phyloP scores from a whole-genome alignment of 2,113 vertebrate genomes.

The Neoarius graeffei region DNA sequence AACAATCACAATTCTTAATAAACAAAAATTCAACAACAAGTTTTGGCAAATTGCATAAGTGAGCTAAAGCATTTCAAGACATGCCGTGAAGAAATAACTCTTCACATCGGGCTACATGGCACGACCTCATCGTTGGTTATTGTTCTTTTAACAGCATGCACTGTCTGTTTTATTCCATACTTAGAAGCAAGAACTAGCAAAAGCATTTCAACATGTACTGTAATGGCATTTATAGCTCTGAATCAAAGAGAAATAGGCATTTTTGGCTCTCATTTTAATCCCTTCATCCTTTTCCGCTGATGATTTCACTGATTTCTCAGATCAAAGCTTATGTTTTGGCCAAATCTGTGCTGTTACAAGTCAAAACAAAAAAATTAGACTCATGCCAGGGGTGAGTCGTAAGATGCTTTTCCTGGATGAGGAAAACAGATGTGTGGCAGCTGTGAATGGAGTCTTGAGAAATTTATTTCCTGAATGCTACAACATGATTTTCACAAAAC shows the following conservation, averaged over 20 bases:
- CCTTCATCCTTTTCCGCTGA: conserved; percentile 1
- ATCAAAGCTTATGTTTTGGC: conserved; percentile 18
- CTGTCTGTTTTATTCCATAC: background rate
- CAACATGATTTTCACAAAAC: background rate
- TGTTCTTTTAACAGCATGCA: background rate
- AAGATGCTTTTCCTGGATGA: conserved; percentile 33
- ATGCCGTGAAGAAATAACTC: background rate
- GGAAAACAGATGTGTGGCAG: conserved; percentile 51
- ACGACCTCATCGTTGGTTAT: background rate
- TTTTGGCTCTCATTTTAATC: background rate
- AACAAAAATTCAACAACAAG: background rate
- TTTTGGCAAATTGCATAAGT: background rate
- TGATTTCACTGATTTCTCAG: background rate
- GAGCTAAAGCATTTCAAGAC: background rate
- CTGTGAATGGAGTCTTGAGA: conserved; percentile 41
- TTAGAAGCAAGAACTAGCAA: background rate
- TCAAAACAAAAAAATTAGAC: background rate
- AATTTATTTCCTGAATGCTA: conserved; percentile 16
- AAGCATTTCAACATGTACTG: background rate
- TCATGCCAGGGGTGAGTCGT: conserved; percentile 33
- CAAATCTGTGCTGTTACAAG: background rate
- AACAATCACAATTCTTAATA: background rate
- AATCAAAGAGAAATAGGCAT: background rate
- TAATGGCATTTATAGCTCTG: background rate
- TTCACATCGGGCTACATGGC: background rate